A percentile compares a stretch with the other conserved stretches of the same genome.
Evolutionary conservation across 2,888 invertebrate species (phyloP).

Genomic region (Allophyes oxyacanthae): DNA sequence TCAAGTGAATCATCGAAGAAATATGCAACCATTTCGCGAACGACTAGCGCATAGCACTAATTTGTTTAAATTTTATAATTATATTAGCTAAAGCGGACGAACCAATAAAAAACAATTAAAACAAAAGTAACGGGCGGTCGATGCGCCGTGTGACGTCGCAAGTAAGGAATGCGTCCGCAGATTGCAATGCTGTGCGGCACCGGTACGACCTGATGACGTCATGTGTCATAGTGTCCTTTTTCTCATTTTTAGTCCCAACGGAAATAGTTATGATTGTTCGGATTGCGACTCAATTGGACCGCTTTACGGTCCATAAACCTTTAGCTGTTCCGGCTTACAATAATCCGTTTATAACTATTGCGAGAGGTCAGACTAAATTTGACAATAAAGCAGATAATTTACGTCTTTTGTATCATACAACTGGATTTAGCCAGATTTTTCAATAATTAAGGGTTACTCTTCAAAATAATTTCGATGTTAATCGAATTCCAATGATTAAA

Average conservation of each 20-base stretch:
- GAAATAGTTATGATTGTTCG: slow-evolving; percentile 52
- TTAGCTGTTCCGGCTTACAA: slow-evolving; percentile 25
- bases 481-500: too few relatives aligned
- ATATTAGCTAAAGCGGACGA: slow-evolving; percentile 36
- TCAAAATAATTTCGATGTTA: too few relatives aligned
- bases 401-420: not conserved
- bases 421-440: too few relatives aligned
- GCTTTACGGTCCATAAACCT: slow-evolving; percentile 26
- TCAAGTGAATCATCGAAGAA: not conserved
- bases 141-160: slow-evolving; percentile 55
- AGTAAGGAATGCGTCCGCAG: slow-evolving; percentile 51
- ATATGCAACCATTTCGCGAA: not conserved
- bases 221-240: slow-evolving; percentile 40
- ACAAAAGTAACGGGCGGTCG: slow-evolving; percentile 52
- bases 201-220: slow-evolving; percentile 61
- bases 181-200: slow-evolving; percentile 51
- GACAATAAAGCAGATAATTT: slow-evolving; percentile 29
- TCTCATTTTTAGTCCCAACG: slow-evolving; percentile 28
- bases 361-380: slow-evolving; percentile 16
- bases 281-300: slow-evolving; percentile 36
- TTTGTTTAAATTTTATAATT: slow-evolving; percentile 21
- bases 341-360: slow-evolving; percentile 19
- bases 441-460: too few relatives aligned
- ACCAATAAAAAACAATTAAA: slow-evolving; percentile 57
- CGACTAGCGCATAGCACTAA: slow-evolving; percentile 7